Base-by-base conservation (phyloP, 2,888 invertebrate genomes). In the Pandemis heparana region DNA sequence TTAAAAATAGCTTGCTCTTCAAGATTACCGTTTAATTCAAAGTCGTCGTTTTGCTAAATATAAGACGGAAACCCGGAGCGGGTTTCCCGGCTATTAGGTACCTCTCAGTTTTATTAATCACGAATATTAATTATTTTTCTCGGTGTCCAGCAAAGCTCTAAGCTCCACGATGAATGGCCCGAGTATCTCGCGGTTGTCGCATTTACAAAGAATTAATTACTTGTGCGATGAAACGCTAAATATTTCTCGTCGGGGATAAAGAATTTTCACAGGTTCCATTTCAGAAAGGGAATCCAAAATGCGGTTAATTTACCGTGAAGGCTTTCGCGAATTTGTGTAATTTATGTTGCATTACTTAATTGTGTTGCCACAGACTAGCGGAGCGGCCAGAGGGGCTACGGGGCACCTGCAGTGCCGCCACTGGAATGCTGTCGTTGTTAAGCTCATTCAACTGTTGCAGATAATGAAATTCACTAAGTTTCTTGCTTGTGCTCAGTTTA, bases 181-280 rank as follows among this genome's bases (percentile, higher is more conserved):
- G 70, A 75, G 48, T 59, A 39, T 75, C 76, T 79, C 74, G 78
- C 78, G 78, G 76, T 78, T 80, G 80, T 80, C 81, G 79, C 81
- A 68, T 79, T 79, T 80, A 79, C 77, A 78, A 79, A 80, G 75
- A 80, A 81, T 80, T 80, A 81, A 81, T 80, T 81, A 78, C 77
- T 76, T 72, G 77, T 68, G 77, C 80, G 77, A 73, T 74, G 77
- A 75, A 77, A 75, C 77, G 68, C 43, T 61, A 71, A 76, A 76
- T 75, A 76, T 76, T 76, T 68, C 46, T 63, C 16, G 51, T 41
- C 18, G 48, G 59, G 56, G 60, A 75, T 74, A 72, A 75, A 75
- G 74, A 71, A 61, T 74, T 75, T 71, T 66, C 62, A 64, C 69
- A 62, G 68, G 63, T 73, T 59, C 68, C 63, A 56, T 64, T 73